A percentile compares a stretch with the other conserved stretches of the same genome.
Conservation (phyloP, 2,113 vertebrate species). For the Perccottus glenii region DNA sequence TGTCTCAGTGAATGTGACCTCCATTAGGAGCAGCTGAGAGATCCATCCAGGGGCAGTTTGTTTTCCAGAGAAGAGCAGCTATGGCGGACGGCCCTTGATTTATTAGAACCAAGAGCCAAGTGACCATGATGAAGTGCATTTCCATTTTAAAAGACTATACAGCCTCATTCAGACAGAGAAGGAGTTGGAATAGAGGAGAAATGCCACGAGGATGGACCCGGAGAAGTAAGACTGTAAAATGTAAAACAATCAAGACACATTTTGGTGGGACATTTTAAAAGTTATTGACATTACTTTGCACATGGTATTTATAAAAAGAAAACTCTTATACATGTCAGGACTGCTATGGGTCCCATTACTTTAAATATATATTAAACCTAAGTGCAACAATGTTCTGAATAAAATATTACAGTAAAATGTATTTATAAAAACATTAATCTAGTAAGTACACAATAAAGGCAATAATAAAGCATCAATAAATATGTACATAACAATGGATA, state of each 20-base stretch:
- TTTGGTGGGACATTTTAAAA: no score
- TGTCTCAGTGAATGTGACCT: slow-evolving; percentile 76
- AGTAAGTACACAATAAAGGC: no score
- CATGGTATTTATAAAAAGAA: no score
- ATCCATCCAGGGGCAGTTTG: slow-evolving; percentile 72
- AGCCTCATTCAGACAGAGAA: slow-evolving; percentile 65
- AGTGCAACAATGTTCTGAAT: no score
- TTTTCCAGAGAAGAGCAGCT: slow-evolving; percentile 76
- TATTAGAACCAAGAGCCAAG: slow-evolving; percentile 76
- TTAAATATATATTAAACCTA: no score
- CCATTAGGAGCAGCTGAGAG: slow-evolving; percentile 78
- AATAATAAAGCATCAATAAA: no score
- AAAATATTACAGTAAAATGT: no score
- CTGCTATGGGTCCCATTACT: no score
- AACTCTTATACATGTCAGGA: no score
- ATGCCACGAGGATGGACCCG: not conserved
- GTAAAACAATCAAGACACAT: not conserved
- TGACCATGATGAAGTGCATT: slow-evolving; percentile 83
- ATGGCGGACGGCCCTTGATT: slow-evolving; percentile 74
- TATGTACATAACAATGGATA: no score
- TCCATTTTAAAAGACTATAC: slow-evolving; percentile 80
- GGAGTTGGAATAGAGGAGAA: slow-evolving; percentile 31
- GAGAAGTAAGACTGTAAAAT: not conserved
- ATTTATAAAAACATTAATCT: no score
- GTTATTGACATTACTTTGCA: no score